Conservation (phyloP, 2,113 vertebrate species). For the Calonectris borealis region DNA sequence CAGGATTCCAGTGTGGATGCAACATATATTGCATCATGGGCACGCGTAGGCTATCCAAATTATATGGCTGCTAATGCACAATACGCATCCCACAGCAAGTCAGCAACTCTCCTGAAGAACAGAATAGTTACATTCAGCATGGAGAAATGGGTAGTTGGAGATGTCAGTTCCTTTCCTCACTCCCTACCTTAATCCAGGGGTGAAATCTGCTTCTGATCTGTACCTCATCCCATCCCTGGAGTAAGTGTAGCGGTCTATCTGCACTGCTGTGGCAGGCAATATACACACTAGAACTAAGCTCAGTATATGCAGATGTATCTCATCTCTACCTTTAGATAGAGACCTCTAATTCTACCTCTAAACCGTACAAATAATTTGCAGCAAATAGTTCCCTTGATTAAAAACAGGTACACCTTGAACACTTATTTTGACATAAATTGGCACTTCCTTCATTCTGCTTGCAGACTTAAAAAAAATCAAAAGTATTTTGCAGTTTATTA, state of each 20-base stretch:
- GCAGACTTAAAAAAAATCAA: background rate
- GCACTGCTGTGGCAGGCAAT: background rate
- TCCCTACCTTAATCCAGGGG: background rate
- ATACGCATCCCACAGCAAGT: background rate
- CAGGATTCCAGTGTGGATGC: background rate
- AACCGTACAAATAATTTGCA: background rate
- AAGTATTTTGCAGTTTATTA: background rate
- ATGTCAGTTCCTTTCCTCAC: background rate
- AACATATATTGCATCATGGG: background rate
- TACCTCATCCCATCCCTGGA: background rate
- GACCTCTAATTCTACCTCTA: background rate
- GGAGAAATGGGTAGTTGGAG: background rate
- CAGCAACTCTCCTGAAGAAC: background rate
- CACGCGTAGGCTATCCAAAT: background rate
- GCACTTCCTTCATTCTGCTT: background rate
- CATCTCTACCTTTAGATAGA: background rate
- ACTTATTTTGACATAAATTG: background rate
- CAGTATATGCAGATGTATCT: background rate
- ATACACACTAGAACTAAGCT: background rate
- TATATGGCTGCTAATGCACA: background rate
- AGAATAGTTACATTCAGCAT: background rate
- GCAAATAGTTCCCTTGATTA: background rate
- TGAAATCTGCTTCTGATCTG: background rate
- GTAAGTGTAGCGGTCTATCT: background rate
- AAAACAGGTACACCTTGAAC: background rate